Evolutionary conservation across 2,888 invertebrate species (phyloP), one percentile per base, ranked within the genome.

Genomic region (Conchocele bisecta): DNA sequence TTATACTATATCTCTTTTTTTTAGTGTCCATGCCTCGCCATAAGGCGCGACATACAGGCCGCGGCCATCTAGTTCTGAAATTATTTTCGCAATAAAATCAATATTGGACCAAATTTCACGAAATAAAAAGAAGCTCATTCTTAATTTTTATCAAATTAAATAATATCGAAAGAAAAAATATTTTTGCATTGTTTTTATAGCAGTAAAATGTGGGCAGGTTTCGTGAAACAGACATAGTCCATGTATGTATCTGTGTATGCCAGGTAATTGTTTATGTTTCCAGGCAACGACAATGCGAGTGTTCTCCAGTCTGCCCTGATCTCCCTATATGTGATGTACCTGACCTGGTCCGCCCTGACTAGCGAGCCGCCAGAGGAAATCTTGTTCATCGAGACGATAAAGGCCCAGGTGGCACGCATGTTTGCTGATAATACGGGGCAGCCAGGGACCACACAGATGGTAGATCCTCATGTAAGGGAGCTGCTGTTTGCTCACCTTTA

Each of bases 321-420:
- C 58, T 89, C 90, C 44, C 75, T 89, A 4, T 92, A 92, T 80
- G 91, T 92, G 1, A 86, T 91, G 41, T 92, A 91, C 77, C 84
- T 92, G 29, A 92, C 92, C 0, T 92, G 92, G 92, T 91, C 91
- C 28, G 92, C 92, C 2, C 68, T 92, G 13, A 87, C 90, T n/a
- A 92, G 91, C 84, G 91, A 91, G 78, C 92, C 92, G 7, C 86
- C 86, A 28, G 87, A 86, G 59, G 83, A 86, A 63, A 82, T 80
- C 15, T 61, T 64, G 11, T 57, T 80, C 24, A 68, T 77, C 39
- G 80, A 80, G 57, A 75, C 77, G 9, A 56, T 77, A n/a, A 67
- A 70, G 59, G 57, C 70, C 7, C 59, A 67, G 17, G 58, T 75
- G 20, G 64, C 71, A 7, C 48, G 44, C 31, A 60, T 63, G 35